Percentiles rank a stretch among this genome's conserved stretches.
Conservation (phyloP, 1,140 invertebrate genomes). For the Calliphora vicina region DNA sequence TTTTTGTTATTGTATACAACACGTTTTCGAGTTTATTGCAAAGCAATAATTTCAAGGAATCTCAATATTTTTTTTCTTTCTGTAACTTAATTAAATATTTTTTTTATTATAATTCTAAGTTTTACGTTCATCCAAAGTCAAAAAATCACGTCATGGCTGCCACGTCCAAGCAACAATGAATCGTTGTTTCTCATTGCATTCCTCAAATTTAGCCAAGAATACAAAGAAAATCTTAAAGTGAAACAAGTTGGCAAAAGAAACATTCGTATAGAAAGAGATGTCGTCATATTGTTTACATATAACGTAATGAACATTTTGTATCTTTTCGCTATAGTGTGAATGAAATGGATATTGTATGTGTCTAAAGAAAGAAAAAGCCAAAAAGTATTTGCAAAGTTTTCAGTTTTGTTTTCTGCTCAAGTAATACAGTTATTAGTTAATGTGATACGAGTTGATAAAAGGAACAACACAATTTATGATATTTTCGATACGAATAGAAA, state of each 20-base stretch:
- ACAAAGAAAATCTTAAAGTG: not conserved
- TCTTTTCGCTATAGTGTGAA: not conserved
- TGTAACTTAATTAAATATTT: not conserved
- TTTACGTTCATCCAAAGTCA: constrained; percentile 46
- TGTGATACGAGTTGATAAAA: no score
- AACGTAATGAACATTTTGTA: not conserved
- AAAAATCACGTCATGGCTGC: constrained; percentile 63
- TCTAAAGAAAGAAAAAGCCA: not conserved
- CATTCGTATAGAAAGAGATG: constrained; percentile 1
- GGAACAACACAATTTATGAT: no score
- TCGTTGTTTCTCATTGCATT: constrained; percentile 45
- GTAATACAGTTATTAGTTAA: not conserved
- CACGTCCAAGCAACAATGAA: constrained; percentile 64
- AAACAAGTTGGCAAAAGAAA: constrained; percentile 9
- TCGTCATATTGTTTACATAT: not conserved
- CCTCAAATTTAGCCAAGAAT: constrained; percentile 33
- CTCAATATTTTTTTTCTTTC: not conserved
- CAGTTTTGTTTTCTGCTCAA: not conserved
- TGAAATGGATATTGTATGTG: not conserved
- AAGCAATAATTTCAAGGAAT: constrained; percentile 34
- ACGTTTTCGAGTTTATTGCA: constrained; percentile 33
- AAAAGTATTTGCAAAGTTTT: not conserved
- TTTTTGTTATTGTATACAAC: constrained; percentile 16
- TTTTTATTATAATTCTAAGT: constrained; percentile 29
- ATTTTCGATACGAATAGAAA: no score